Evolutionary conservation across 2,113 vertebrate genomes (phyloP).

Genomic region (Picathartes gymnocephalus): DNA sequence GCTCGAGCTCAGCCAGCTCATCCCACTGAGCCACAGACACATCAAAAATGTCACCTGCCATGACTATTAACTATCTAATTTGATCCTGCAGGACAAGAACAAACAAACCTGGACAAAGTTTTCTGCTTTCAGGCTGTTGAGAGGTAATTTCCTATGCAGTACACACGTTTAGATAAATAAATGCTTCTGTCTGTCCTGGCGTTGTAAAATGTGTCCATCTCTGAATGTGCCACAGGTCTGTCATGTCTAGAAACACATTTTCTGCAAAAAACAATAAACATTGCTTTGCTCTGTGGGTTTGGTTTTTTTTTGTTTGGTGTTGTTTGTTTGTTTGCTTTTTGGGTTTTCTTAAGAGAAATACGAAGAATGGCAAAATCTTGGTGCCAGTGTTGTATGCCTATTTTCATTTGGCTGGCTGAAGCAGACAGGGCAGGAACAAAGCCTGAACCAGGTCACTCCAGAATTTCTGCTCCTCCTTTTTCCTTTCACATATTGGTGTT

Average conservation of each 20-base stretch:
- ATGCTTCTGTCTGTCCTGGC: not conserved
- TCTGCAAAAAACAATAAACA: not conserved
- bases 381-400: not conserved
- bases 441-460: not conserved
- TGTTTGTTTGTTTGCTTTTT: accelerated
- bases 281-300: not conserved
- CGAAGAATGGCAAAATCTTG: not conserved
- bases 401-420: not conserved
- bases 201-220: not conserved
- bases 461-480: not conserved
- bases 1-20: not conserved
- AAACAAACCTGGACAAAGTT: not conserved
- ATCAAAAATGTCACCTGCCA: not conserved
- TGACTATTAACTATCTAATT: not conserved
- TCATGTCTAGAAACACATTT: not conserved
- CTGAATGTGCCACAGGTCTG: not conserved
- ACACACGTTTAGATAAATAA: accelerated
- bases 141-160: not conserved
- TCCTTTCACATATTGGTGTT: not conserved
- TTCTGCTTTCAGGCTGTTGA: not conserved
- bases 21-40: not conserved
- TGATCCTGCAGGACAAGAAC: not conserved
- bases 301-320: not conserved
- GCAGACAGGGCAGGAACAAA: not conserved
- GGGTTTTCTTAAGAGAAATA: not conserved